Evolutionary conservation across 2,888 invertebrate species (phyloP).

Genomic region (Drosophila kanekoi): DNA sequence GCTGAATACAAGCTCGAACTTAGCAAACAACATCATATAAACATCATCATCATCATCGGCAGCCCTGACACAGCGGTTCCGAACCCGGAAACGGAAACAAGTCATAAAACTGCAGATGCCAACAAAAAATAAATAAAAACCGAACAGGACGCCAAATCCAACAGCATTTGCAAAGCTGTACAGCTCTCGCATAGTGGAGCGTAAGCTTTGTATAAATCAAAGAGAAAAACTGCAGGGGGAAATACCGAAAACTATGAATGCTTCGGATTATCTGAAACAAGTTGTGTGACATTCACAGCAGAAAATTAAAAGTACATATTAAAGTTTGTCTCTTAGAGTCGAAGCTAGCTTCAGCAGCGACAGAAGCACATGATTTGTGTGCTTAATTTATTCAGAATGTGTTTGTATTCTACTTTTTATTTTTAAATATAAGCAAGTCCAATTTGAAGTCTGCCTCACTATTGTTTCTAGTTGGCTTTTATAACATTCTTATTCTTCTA

Average conservation of each 20-base stretch:
- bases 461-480: constrained; percentile 16
- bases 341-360: no score
- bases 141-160: not conserved
- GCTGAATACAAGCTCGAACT: constrained; percentile 9
- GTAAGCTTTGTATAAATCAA: not conserved
- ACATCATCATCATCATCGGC: constrained; percentile 17
- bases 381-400: not conserved
- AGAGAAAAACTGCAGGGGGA: not conserved
- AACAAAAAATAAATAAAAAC: not conserved
- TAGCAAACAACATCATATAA: constrained; percentile 44
- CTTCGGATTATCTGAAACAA: no score
- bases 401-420: no score
- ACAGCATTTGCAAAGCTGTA: not conserved
- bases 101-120: constrained; percentile 48
- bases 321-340: no score
- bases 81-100: constrained; percentile 59
- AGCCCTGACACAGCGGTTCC: constrained; percentile 7
- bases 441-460: not conserved
- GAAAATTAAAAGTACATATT: not conserved
- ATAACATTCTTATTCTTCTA: constrained; percentile 7
- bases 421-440: no score
- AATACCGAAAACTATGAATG: no score
- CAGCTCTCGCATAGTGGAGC: not conserved
- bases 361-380: not conserved
- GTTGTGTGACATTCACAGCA: not conserved